Evolutionary conservation across 2,888 invertebrate genomes (phyloP), one percentile per base, ranked within the genome.

Genomic region (Petrolisthes cinctipes): DNA sequence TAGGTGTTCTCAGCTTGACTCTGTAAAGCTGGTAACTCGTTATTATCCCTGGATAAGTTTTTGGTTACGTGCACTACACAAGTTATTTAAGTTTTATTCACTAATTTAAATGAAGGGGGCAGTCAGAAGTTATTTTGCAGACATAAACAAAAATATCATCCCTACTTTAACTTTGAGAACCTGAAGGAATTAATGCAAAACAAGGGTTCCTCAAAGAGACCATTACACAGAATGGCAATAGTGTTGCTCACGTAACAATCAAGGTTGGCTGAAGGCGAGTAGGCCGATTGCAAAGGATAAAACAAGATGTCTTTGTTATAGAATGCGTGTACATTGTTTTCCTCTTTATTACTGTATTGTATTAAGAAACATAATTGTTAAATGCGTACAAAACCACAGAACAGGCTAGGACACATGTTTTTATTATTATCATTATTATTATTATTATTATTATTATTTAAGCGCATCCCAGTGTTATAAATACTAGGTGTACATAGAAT

Each of bases 391-490:
- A 88, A 88, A 88, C 81, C 84, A 88, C 87, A 88, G 81, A 88
- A 88, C 87, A 84, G 84, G 84, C 84, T 84, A 88, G 84, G 87
- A 88, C 84, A 88, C 84, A 84, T 88, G 37, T 37, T 37, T 37
- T 37, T 37, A 37, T 37, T 37, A 37, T 37, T 37, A 37, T 37
- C 37, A 37, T 37, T 88, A 83, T 85, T 79, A 56, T 83, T 68
- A 53, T 82, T 61, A 73, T 85, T 71, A 86, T 86, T 86, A 86
- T 86, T 83, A 88, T 88, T 88, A 88, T 88, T 88, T 88, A 88
- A 88, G 87, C 87, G 82, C 87, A 88, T 88, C 87, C 87, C 87
- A 88, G 84, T 88, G 87, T 88, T 88, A 88, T 88, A 88, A 83
- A 88, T 88, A 88, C 82, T 88, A 88, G 87, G 87, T 88, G 87